These are phyloP conservation scores for Mesorhabditis sp. DNA, from an alignment of 2,888 invertebrate species.

Conservation along the genomic window DNA sequence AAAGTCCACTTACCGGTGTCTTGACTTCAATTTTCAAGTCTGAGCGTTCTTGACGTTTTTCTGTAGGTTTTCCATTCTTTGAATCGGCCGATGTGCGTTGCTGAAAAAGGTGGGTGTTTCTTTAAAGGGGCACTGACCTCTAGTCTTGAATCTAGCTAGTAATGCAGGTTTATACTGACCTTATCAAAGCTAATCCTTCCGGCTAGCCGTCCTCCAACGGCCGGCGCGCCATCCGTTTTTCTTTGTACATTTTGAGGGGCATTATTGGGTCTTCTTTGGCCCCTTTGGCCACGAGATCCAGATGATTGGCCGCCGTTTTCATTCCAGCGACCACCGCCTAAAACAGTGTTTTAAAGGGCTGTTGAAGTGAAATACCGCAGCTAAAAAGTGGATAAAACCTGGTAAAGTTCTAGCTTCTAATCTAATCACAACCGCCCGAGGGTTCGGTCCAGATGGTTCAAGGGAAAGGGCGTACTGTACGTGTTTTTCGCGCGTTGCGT, in stretches of 20 bases:
- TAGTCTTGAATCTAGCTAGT: no score
- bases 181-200: conserved; percentile 2
- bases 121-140: no score
- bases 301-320: neutral
- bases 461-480: no score
- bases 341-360: neutral
- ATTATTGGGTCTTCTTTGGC: neutral
- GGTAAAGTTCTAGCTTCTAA: no score
- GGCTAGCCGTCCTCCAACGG: neutral
- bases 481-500: no score
- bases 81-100: neutral
- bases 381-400: no score
- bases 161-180: neutral
- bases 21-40: conserved; percentile 3
- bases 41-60: neutral
- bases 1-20: neutral
- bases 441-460: no score
- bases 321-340: neutral
- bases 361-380: no score
- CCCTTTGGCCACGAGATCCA: neutral
- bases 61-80: neutral
- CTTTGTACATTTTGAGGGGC: neutral
- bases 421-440: no score
- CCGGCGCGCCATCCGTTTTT: neutral
- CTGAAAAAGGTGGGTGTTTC: neutral